Conservation (phyloP, 2,888 invertebrate species). For the Troides oblongomaculatus region DNA sequence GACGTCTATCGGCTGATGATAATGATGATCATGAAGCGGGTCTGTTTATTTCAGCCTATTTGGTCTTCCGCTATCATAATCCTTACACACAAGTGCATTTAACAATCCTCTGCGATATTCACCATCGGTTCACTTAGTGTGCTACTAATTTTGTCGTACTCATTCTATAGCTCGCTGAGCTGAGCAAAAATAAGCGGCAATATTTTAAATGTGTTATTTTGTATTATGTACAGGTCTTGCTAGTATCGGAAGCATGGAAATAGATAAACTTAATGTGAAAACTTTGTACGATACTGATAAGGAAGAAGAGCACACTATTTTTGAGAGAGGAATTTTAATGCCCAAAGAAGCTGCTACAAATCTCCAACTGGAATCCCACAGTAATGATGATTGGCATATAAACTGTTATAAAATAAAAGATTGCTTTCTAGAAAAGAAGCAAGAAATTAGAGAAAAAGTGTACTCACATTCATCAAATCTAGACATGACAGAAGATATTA, state of each 20-base stretch:
- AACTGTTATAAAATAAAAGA: slow-evolving; percentile 6
- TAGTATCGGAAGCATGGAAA: background rate
- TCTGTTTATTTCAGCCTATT: too few species aligned
- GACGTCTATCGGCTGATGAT: too few species aligned
- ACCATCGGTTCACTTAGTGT: too few species aligned
- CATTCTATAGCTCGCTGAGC: too few species aligned
- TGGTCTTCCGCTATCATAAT: too few species aligned
- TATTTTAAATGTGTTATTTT: background rate
- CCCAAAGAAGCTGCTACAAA: background rate
- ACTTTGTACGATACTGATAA: slow-evolving; percentile 9
- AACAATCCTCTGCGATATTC: too few species aligned
- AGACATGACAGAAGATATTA: slow-evolving; percentile 5
- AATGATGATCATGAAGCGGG: too few species aligned
- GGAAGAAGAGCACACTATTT: background rate
- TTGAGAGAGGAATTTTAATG: background rate
- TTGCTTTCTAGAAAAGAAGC: background rate
- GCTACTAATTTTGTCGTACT: too few species aligned
- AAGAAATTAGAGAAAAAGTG: slow-evolving; percentile 3
- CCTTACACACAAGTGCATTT: too few species aligned
- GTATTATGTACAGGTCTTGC: background rate
- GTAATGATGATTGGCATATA: background rate
- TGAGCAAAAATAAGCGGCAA: background rate
- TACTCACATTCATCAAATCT: slow-evolving; percentile 1
- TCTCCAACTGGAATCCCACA: background rate
- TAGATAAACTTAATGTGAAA: slow-evolving; percentile 14